Conservation (phyloP, 2,888 invertebrate species). For the Rhogogaster chlorosoma region DNA sequence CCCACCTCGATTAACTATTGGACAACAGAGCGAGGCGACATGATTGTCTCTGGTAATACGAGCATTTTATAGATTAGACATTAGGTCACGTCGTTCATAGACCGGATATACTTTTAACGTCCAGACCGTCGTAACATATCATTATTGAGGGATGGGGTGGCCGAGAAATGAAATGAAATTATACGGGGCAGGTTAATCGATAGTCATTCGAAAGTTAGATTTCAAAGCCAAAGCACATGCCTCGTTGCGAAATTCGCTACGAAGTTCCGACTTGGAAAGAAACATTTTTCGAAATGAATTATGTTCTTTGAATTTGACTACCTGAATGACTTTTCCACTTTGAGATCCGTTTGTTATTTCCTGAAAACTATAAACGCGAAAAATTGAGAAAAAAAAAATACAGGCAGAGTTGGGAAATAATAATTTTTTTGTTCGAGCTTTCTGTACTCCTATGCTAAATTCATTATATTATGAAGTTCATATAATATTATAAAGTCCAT, state of each 20-base stretch:
- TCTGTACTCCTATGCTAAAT: conserved; percentile 1
- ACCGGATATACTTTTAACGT: background rate
- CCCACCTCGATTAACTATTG: conserved; percentile 97
- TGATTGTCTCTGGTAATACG: conserved; percentile 93
- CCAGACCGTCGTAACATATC: background rate
- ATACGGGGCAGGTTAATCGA: background rate
- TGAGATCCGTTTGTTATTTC: background rate
- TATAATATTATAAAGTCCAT: conserved; percentile 40
- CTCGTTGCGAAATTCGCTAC: background rate
- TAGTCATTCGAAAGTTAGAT: background rate
- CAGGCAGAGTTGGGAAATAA: background rate
- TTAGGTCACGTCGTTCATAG: background rate
- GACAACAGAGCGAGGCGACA: conserved; percentile 94
- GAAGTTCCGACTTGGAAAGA: background rate
- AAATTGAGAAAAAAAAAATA: background rate
- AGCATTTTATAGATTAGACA: conserved; percentile 55
- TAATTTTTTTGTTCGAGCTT: conserved; percentile 17
- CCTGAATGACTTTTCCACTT: background rate
- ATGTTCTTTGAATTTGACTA: background rate
- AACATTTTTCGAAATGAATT: background rate
- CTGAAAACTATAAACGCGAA: background rate
- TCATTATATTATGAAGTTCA: conserved; percentile 12
- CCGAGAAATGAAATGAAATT: background rate
- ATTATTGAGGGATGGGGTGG: background rate
- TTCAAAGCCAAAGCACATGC: background rate